Base-by-base conservation (phyloP, 1,140 invertebrate species). In the Rhopalosiphum padi region DNA sequence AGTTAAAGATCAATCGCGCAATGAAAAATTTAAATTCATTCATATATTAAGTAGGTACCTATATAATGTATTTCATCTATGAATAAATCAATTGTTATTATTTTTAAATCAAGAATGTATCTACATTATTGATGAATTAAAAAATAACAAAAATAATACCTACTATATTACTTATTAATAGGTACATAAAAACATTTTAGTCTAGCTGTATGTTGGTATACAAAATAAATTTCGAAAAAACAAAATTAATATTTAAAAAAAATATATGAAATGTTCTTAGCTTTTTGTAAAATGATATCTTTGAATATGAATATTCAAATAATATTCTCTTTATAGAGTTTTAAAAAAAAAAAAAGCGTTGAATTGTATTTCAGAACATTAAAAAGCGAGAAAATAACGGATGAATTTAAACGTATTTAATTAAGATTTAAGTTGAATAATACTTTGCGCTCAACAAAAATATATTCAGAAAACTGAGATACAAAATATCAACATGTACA, bases 271-370 rank as follows among this genome's bases (percentile, higher is more conserved):
- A 83, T 37, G 22, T 37, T 37, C 35, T 83, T 83, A 83, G 35
- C 21, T 23, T 83, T 83, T 35, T 23, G 22, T 37, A 37, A 83
- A 35, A 21, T 22, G 8, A 37, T 83, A 83, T 37, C 35, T 83
- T 37, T 83, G 77, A 37, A 83, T 37, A 83, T 83, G 77, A 83
- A 37, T 83, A 83, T 83, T 83, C 35, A 83, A 77, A 77, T n/a
- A n/a, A n/a, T n/a, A 68, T 30, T n/a, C 11, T 68, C 60, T 46
- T 18, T 51, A 21, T 51, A 51, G 15, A 2, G 1, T 46, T 46
- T 46, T 30, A 9, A 11, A 60, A 25, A 68, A 11, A 68, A 68
- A 60, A 60, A n/a, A 68, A 37, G 23, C 35, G 37, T 41, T 68
- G 37, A 43, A 86, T 25, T 25, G 41, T 43, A 41, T 46, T 15